A percentile compares a stretch with the other conserved stretches of the same genome.
These are phyloP conservation scores for Salticus scenicus DNA, from an alignment of 2,888 invertebrate genomes.

Conservation along the genomic window DNA sequence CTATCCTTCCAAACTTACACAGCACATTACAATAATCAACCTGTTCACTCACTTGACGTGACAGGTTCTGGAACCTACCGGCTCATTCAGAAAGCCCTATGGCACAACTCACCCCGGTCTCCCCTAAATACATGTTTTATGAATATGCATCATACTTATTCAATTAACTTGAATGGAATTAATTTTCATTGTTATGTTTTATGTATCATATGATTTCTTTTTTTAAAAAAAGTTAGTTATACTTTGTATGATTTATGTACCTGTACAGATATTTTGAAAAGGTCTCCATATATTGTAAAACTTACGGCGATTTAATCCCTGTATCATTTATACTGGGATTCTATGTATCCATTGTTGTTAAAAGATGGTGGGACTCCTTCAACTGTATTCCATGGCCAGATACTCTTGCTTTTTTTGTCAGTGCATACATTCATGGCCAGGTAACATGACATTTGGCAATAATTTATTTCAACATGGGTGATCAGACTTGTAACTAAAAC, in stretches of 20 bases:
- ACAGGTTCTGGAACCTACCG: no score
- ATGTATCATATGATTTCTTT: no score
- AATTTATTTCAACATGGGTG: background rate
- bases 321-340: slow-evolving; percentile 80
- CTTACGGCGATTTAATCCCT: slow-evolving; percentile 79
- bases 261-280: slow-evolving; percentile 78
- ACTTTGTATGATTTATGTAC: background rate
- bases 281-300: slow-evolving; percentile 79
- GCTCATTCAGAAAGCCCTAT: no score
- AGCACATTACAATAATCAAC: no score
- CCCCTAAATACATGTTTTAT: no score
- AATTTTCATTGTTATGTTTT: no score
- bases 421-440: slow-evolving; percentile 88
- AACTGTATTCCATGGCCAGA: slow-evolving; percentile 81
- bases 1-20: no score
- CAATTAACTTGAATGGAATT: no score
- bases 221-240: no score
- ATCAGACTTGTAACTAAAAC: background rate
- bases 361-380: slow-evolving; percentile 81
- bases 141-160: no score
- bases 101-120: no score
- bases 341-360: slow-evolving; percentile 80
- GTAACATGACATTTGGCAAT: slow-evolving; percentile 76
- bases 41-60: no score
- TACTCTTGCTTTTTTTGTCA: slow-evolving; percentile 89